These are phyloP conservation scores for Rafetus swinhoei DNA, from an alignment of 2,113 vertebrate genomes.

Conservation along the genomic window DNA sequence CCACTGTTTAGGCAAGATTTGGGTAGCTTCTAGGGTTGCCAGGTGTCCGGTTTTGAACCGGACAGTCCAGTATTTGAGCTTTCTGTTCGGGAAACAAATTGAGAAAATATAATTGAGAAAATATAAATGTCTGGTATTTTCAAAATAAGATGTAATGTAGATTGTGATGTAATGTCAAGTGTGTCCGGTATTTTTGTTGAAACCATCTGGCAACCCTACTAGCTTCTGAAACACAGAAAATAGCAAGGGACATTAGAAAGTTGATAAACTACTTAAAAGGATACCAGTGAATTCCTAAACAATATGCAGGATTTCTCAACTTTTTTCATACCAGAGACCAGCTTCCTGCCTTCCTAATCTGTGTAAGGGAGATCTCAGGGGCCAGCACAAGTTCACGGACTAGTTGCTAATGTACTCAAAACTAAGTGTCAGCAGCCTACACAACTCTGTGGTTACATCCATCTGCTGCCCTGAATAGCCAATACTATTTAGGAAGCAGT, in stretches of 20 bases:
- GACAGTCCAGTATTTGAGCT: no score
- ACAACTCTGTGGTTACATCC: constrained; percentile 1
- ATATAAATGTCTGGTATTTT: no score
- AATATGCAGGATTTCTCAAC: background rate
- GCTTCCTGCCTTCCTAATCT: background rate
- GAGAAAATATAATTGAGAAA: no score
- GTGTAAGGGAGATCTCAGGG: background rate
- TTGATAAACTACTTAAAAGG: background rate
- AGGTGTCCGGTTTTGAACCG: no score
- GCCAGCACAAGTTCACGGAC: background rate
- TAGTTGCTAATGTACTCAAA: background rate
- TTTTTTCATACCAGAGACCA: background rate
- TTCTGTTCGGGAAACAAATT: no score
- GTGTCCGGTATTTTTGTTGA: no score
- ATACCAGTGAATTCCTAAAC: background rate
- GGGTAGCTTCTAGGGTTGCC: background rate
- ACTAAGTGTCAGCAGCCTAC: background rate
- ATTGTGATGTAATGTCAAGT: no score
- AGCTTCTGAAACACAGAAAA: background rate
- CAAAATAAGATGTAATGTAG: no score
- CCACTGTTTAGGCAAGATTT: background rate
- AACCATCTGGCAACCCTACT: no score
- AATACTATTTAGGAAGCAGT: background rate
- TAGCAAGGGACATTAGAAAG: background rate
- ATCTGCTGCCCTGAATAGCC: background rate